Conservation (phyloP, 2,113 vertebrate species). For the Martes martes region DNA sequence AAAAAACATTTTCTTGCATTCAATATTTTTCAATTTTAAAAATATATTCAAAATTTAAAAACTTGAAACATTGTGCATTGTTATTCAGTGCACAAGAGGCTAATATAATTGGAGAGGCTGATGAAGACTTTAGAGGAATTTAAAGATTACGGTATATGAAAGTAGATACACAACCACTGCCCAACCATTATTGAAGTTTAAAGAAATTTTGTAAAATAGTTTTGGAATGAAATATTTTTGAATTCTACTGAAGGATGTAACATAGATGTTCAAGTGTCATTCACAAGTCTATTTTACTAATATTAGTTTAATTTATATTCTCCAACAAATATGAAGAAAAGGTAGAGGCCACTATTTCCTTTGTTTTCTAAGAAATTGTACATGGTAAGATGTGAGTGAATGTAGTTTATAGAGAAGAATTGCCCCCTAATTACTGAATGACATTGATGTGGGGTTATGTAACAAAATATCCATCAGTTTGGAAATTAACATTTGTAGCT, state of each 20-base stretch:
- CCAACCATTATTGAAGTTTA: neutral
- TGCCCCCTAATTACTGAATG: neutral
- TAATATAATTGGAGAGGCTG: neutral
- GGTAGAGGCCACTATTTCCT: neutral
- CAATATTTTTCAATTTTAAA: neutral
- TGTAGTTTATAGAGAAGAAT: neutral
- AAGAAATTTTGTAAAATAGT: neutral
- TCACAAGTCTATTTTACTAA: neutral
- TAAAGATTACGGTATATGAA: neutral
- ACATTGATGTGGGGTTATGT: neutral
- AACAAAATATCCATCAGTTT: neutral
- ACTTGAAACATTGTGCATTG: neutral
- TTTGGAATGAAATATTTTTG: slow-evolving; percentile 6
- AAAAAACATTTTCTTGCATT: neutral
- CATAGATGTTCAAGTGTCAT: neutral
- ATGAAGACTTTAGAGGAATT: neutral
- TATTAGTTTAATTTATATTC: neutral
- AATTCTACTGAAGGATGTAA: neutral
- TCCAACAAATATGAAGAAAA: neutral
- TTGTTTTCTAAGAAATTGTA: neutral
- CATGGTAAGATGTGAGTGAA: neutral
- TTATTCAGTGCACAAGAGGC: neutral
- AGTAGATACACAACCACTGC: neutral
- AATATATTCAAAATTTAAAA: neutral
- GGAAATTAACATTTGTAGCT: neutral